Conservation (phyloP, 2,113 vertebrate genomes). For the Lepisosteus oculatus region DNA sequence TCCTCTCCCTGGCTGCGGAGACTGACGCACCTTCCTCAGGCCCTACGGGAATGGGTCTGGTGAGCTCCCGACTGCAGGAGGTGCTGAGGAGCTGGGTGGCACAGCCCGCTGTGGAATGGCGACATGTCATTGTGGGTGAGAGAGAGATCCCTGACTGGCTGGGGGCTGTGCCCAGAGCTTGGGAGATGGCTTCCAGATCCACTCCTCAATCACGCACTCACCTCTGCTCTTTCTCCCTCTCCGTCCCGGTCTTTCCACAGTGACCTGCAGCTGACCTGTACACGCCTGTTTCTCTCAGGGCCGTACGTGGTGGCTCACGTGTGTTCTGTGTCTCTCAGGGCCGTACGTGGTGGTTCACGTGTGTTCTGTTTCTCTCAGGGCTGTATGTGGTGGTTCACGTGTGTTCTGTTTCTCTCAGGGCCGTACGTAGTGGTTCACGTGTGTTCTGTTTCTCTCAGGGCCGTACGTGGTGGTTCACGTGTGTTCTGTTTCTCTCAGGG, state of each 20-base stretch:
- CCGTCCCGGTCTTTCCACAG: constrained; percentile 17
- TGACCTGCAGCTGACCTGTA: constrained; percentile 19
- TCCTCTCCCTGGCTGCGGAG: constrained; percentile 77
- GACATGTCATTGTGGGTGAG: constrained; percentile 85
- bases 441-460: constrained; percentile 56
- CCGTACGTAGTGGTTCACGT: constrained; percentile 69
- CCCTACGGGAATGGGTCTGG: constrained; percentile 64
- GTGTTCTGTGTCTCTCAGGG: constrained; percentile 56
- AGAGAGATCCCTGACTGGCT: background rate
- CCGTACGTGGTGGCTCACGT: constrained; percentile 69
- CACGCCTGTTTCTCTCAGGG: constrained; percentile 55
- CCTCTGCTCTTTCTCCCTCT: constrained; percentile 8
- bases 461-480: constrained; percentile 35
- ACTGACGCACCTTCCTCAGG: constrained; percentile 46
- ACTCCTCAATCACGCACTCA: constrained; percentile 31
- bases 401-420: constrained; percentile 56
- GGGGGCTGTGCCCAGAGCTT: constrained; percentile 3
- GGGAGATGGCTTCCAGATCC: constrained; percentile 8
- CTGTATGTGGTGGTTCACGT: constrained; percentile 36
- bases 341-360: constrained; percentile 68
- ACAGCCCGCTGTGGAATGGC: constrained; percentile 78
- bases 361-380: constrained; percentile 56
- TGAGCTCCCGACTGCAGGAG: constrained; percentile 80
- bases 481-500: constrained; percentile 56
- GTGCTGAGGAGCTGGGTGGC: constrained; percentile 78